Percentiles rank a stretch among this genome's conserved stretches.
phyloP scores from a whole-genome alignment of 2,797 vertebrate species.

The Eidolon dupreanum region DNA sequence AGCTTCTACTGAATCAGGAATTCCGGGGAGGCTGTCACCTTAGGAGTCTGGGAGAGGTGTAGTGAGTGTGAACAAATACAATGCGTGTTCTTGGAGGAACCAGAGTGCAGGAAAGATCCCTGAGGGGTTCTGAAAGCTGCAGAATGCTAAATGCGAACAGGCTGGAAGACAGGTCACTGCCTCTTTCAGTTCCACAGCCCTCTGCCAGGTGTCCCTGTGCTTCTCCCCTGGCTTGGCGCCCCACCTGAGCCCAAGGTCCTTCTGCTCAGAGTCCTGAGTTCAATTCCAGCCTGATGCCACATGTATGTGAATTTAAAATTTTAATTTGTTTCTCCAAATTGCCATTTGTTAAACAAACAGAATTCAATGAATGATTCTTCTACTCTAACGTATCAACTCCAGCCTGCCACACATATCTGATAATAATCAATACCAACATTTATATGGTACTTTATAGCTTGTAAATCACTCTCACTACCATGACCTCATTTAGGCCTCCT shows the following conservation, averaged over 20 bases:
- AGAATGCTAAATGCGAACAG: background rate
- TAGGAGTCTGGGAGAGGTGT: background rate
- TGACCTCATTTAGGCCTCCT: background rate
- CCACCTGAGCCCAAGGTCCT: rapidly evolving
- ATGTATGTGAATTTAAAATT: background rate
- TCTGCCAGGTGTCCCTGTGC: background rate
- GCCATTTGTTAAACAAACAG: background rate
- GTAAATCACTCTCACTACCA: background rate
- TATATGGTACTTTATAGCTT: background rate
- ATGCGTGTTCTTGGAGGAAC: conserved; percentile 46
- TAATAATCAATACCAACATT: background rate
- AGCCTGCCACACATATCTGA: background rate
- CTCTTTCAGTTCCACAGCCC: background rate
- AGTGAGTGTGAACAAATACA: conserved; percentile 33
- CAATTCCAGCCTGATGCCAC: background rate
- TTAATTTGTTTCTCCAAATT: background rate
- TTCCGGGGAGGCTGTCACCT: conserved; percentile 59
- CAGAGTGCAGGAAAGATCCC: conserved; percentile 14
- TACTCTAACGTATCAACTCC: background rate
- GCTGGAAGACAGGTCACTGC: rapidly evolving
- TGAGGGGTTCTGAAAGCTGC: background rate
- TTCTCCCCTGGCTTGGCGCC: rapidly evolving
- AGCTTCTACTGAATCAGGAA: background rate
- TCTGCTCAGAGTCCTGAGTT: background rate
- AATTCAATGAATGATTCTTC: background rate